phyloP scores from a whole-genome alignment of 2,113 vertebrate genomes.

The Calyptomena viridis region DNA sequence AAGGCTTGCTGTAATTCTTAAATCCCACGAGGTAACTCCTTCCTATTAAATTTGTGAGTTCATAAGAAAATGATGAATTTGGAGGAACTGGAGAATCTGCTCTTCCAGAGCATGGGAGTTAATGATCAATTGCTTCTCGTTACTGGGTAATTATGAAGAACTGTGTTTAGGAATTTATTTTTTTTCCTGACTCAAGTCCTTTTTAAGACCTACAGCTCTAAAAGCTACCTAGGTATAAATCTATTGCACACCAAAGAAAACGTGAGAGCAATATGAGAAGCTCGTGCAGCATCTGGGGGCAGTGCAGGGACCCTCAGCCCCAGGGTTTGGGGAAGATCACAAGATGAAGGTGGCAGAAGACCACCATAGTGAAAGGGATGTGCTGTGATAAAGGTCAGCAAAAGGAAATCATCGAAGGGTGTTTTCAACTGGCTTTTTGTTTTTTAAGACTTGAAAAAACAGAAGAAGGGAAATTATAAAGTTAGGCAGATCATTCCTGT shows the following conservation, averaged over 20 bases:
- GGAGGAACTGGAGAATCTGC: background rate
- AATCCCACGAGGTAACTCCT: background rate
- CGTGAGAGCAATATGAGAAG: background rate
- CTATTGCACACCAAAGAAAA: background rate
- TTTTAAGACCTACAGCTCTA: background rate
- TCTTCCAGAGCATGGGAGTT: background rate
- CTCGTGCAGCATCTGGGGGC: background rate
- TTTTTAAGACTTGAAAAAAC: background rate
- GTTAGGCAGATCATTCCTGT: background rate
- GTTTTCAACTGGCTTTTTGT: background rate
- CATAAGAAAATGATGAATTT: background rate
- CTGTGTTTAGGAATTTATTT: background rate
- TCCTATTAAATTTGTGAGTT: background rate
- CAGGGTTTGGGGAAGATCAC: background rate
- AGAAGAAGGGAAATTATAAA: background rate
- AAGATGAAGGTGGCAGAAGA: background rate
- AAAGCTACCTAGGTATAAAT: background rate
- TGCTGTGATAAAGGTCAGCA: background rate
- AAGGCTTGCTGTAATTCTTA: background rate
- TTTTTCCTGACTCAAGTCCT: background rate
- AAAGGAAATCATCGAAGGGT: background rate
- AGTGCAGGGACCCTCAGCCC: background rate
- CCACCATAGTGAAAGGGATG: rapidly evolving
- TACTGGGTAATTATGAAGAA: slow-evolving; percentile 6
- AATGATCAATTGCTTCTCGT: background rate